Evolutionary conservation across 2,113 vertebrate species (phyloP), one percentile per base, ranked within the genome.

Genomic region (Archocentrus centrarchus): DNA sequence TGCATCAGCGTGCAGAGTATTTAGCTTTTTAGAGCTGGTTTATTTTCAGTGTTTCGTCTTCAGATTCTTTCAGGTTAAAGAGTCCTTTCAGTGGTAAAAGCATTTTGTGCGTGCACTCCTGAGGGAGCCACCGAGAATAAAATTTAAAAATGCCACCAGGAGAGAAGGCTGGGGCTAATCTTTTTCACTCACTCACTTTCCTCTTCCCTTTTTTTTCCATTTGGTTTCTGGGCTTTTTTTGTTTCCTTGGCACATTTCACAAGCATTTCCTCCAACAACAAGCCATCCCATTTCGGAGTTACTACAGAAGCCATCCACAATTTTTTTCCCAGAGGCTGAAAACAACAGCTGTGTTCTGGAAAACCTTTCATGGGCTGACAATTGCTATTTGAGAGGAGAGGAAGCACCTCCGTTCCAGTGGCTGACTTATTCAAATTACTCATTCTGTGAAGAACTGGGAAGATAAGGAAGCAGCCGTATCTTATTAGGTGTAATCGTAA

Each of bases 401-500:
- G 77, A 84, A 30, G 80, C 59, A 37, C 66, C 84, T 76, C 59
- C 3, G 80, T 88, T 90, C 80, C 84, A 75, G 4, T 73, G 64
- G 81, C 81, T 77, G 84, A 83, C 55, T 78, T 79, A 83, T 86
- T 93, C 73, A 90, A 83, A 90, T 81, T 59, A 27, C 64, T 79
- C 39, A 11, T 60, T 77, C 55, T 27, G 20, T 18, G 41, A 86
- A 86, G 79, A 86, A 75, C 59, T 61, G 27, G 22, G 70, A 57
- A 17, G 18, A 84, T 79, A 78, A 82, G 17, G 58, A 79, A 75
- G 82, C 80, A 87, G 81, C 81, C 50, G 22, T 79, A 76, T 79
- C 59, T 79, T 68, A 86, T 82, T 80, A 83, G 57, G 10, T 39
- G 24, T 80, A 80, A 90, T 86, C 53, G 18, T 76, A 92, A 92